Evolutionary conservation across 2,888 invertebrate species (phyloP).

Genomic region (Orthosia gothica): DNA sequence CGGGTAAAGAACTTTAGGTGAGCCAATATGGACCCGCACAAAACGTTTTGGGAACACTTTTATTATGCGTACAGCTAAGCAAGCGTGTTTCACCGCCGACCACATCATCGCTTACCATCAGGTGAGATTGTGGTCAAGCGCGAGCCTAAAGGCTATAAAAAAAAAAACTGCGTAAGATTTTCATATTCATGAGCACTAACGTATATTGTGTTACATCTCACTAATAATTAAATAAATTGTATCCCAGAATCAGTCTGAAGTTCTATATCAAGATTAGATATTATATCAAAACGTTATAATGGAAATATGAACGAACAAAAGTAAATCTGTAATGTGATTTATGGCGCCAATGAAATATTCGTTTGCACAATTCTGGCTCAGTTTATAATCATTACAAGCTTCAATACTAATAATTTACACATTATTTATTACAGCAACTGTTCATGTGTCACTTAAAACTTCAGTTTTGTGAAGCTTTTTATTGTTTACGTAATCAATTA

Average conservation of each 20-base stretch:
- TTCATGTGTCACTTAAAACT: slow-evolving; percentile 5
- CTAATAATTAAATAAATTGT: background rate
- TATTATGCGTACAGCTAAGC: too few species aligned
- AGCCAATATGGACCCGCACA: too few species aligned
- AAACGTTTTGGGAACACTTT: too few species aligned
- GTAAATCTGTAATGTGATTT: slow-evolving; percentile 47
- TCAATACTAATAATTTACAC: slow-evolving; percentile 27
- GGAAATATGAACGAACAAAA: slow-evolving; percentile 44
- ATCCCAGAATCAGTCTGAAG: background rate
- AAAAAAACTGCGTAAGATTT: too few species aligned
- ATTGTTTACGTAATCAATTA: slow-evolving; percentile 43
- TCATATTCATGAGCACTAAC: too few species aligned
- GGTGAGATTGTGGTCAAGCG: too few species aligned
- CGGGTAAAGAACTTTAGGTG: too few species aligned
- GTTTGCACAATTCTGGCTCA: slow-evolving; percentile 36
- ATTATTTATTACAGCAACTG: slow-evolving; percentile 36
- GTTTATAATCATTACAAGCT: slow-evolving; percentile 44
- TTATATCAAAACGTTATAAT: slow-evolving; percentile 9
- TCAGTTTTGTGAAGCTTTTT: slow-evolving; percentile 2
- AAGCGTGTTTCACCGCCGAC: too few species aligned
- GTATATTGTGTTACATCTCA: background rate
- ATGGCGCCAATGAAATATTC: slow-evolving; percentile 52
- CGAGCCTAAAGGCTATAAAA: too few species aligned
- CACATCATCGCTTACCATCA: too few species aligned
- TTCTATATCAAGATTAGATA: slow-evolving; percentile 3